Evolutionary conservation across 2,888 invertebrate genomes (phyloP), one percentile per base, ranked within the genome.

Genomic region (Drosophila macrospina): DNA sequence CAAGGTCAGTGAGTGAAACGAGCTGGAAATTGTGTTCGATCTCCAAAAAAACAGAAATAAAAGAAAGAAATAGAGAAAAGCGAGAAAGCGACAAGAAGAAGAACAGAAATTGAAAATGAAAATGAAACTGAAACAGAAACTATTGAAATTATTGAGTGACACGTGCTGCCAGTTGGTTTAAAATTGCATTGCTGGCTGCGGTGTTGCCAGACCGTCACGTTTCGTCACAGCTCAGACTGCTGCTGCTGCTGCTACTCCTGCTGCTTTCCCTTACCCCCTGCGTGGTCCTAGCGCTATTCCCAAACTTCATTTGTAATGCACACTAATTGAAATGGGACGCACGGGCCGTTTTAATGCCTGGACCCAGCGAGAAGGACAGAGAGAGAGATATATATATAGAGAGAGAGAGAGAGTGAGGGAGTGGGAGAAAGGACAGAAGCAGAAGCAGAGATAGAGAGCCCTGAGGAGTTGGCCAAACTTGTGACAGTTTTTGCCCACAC

Each of bases 291-390:
- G 63, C 65, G 83, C 70, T 83, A 84, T 84, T 84, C 83, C 83
- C 83, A 88, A 88, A 88, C 83, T 84, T 84, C 88, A 88, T 84
- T 88, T 84, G 83, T 84, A 84, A 84, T 84, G 84, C 87, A 88
- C 81, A 85, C 85, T 85, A 85, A 85, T 85, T 85, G 88, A 85
- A 85, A 85, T 84, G 88, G 85, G 87, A 85, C 81, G 74, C 72
- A 76, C 71, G 83, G 80, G 77, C 72, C 77, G 83, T 70, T 83
- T 87, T 87, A 83, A 83, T 88, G 83, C 88, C 5, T 10, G 15
- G 42, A 7, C n/a, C 4, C 8, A n/a, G 8, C 4, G 8, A 26
- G 8, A n/a, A 26, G 3, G 10, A 32, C 28, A 10, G 42, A 15
- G 13, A 24, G 6, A 8, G 15, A 24, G 2, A 7, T n/a, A n/a